These are phyloP conservation scores for Nemoura dubitans DNA, from an alignment of 2,888 invertebrate genomes.

Conservation along the genomic window DNA sequence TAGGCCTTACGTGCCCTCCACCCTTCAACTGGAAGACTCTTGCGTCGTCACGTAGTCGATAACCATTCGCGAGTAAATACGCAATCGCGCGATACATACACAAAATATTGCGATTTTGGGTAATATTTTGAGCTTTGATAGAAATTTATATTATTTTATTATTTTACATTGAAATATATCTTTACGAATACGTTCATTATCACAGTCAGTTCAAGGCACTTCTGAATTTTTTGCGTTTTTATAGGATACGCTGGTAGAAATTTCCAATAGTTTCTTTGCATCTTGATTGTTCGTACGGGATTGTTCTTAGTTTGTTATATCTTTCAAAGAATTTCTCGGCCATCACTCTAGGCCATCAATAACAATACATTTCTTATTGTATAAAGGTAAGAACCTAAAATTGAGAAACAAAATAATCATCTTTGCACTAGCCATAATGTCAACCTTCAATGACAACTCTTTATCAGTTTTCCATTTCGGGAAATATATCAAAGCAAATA, in stretches of 20 bases:
- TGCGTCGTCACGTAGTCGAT: too few relatives aligned
- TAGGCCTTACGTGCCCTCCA: too few relatives aligned
- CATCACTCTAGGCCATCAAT: not conserved
- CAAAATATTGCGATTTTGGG: too few relatives aligned
- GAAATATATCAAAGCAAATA: not conserved
- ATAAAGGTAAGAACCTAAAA: not conserved
- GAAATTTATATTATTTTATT: too few relatives aligned
- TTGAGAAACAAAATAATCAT: not conserved
- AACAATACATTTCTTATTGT: not conserved
- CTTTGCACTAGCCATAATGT: not conserved
- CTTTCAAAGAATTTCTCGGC: not conserved
- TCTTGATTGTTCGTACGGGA: not conserved
- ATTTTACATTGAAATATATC: not conserved
- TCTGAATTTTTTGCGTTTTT: not conserved
- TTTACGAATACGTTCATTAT: not conserved
- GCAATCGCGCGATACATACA: too few relatives aligned
- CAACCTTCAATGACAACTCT: conserved; percentile 12
- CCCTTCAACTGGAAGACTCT: too few relatives aligned
- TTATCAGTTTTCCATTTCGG: not conserved
- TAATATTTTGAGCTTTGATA: too few relatives aligned
- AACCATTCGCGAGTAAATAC: too few relatives aligned
- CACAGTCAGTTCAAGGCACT: not conserved
- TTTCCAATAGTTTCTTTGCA: not conserved
- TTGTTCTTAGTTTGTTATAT: not conserved
- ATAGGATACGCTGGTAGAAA: not conserved